Percentiles rank a stretch among this genome's conserved stretches.
Conservation (phyloP, 2,113 vertebrate genomes). For the Drymodes brunneopygia region DNA sequence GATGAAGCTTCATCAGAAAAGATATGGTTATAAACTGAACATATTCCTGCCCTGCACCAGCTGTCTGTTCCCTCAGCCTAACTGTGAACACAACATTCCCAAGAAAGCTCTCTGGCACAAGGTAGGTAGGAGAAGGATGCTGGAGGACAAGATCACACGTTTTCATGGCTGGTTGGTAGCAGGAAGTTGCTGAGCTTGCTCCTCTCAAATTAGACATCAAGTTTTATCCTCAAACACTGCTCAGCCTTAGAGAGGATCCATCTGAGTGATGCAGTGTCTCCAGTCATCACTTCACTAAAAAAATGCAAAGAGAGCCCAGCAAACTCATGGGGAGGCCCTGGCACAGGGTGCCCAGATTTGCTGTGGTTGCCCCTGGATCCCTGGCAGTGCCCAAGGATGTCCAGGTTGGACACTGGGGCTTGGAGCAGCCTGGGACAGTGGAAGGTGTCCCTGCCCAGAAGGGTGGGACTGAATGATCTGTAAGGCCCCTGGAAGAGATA, state of each 20-base stretch:
- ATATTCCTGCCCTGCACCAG: background rate
- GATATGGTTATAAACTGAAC: background rate
- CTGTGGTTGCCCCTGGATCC: background rate
- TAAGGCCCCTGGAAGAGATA: background rate
- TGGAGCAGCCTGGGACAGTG: background rate
- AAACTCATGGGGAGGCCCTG: background rate
- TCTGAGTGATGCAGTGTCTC: background rate
- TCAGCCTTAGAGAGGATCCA: background rate
- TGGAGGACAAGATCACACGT: background rate
- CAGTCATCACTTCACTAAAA: background rate
- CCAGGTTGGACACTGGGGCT: background rate
- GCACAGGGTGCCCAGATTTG: background rate
- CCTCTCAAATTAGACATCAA: background rate
- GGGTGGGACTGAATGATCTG: fast-evolving
- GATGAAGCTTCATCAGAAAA: background rate
- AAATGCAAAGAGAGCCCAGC: background rate
- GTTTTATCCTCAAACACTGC: background rate
- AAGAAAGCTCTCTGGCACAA: conserved; percentile 34
- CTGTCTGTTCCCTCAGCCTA: conserved; percentile 41
- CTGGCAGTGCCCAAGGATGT: background rate
- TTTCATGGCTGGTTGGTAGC: background rate
- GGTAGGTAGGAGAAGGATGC: background rate
- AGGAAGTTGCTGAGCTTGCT: background rate
- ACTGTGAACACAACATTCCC: conserved; percentile 23
- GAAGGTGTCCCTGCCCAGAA: background rate